These are phyloP conservation scores for Lathamus discolor DNA, from an alignment of 2,113 vertebrate genomes.

Conservation along the genomic window DNA sequence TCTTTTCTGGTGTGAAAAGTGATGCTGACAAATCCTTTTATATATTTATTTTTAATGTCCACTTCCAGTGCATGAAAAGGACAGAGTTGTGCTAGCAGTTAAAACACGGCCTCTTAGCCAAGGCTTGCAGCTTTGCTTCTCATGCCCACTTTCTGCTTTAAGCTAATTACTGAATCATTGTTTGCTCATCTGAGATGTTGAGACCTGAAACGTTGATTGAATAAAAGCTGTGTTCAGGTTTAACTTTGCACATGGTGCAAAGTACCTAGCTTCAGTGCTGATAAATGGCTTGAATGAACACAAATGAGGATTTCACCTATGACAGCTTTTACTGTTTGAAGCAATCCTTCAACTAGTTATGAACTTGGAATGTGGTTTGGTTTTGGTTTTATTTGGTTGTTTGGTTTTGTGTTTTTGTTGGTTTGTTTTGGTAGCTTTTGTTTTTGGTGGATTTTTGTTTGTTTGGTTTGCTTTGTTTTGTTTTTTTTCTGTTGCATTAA, in stretches of 20 bases:
- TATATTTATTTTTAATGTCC: not conserved
- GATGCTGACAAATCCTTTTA: not conserved
- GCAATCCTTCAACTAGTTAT: not conserved
- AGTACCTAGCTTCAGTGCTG: not conserved
- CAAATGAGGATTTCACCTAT: not conserved
- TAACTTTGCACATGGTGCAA: not conserved
- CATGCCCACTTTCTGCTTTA: not conserved
- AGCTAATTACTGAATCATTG: not conserved
- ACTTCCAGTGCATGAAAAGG: not conserved
- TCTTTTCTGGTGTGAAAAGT: not conserved
- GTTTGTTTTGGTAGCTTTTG: not conserved
- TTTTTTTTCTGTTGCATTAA: not conserved
- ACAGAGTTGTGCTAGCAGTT: not conserved
- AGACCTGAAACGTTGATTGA: not conserved
- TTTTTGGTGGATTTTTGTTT: not conserved
- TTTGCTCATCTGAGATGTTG: not conserved
- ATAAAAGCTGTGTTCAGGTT: not conserved
- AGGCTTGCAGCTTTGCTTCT: not conserved
- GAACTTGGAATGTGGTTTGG: not conserved
- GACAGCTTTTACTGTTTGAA: not conserved
- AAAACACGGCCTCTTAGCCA: not conserved
- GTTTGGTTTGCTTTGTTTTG: not conserved
- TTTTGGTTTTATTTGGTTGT: not conserved
- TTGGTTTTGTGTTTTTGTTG: not conserved
- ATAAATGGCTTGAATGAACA: not conserved